Base-by-base conservation (phyloP, 2,113 vertebrate species). In the Megatriorchis doriae region DNA sequence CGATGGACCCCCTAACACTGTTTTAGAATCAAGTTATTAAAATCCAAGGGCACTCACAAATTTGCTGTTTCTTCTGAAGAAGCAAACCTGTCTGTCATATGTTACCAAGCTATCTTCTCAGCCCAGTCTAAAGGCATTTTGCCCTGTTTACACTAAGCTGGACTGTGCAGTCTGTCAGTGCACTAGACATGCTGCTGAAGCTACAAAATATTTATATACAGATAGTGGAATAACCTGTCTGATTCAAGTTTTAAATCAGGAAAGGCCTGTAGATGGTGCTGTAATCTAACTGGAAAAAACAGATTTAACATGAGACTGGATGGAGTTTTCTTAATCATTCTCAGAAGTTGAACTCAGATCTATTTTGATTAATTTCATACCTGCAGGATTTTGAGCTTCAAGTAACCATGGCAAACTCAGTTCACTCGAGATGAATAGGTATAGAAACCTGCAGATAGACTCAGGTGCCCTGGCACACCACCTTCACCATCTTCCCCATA, bases 181-280 rank as follows among this genome's bases (percentile, higher is more conserved):
- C 58, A 43, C 21, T 66, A 73, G 55, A 19, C 23, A 11, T 34
- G 66, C 70, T 1, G 11, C 53, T 70, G 83, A 65, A 90, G 36
- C 45, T 38, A 38, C 67, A 79, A 72, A 92, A 66, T 77, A 65
- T 43, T 82, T 71, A 32, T 40, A 38, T 13, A 53, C 16, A 40
- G 43, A 56, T 3, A 72, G 36, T 11, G 43, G 31, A 80, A 63
- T 32, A 93, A 52, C 43, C 22, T 67, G n/a, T 40, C 47, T 55
- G 50, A 45, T n/a, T 43, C 9, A 10, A 53, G 16, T 42, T 83
- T 92, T 86, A 78, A 58, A 85, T 52, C 81, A 21, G 55, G 3
- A 89, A 59, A 52, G 26, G 53, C 80, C 98, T 96, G 94, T 98
- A 98, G 98, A 97, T 98, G 98, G 98, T 97, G 95, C 97, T 98